A percentile compares a stretch with the other conserved stretches of the same genome.
These are phyloP conservation scores for Amblyopsis hoosieri DNA, from an alignment of 2,797 vertebrate genomes.

Conservation along the genomic window DNA sequence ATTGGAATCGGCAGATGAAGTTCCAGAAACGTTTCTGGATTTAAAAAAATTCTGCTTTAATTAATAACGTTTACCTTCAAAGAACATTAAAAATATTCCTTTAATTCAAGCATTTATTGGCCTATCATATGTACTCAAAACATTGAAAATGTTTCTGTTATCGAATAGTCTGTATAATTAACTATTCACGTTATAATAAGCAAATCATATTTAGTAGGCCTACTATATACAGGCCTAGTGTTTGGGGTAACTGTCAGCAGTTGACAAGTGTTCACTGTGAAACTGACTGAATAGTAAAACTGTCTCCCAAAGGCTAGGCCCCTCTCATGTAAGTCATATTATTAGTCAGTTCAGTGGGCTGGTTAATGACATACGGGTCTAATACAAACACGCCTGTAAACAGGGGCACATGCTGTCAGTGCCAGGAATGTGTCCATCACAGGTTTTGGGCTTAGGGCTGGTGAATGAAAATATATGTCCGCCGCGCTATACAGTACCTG, in stretches of 20 bases:
- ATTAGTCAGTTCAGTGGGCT: constrained; percentile 77
- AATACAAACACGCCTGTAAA: constrained; percentile 74
- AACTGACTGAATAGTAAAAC: constrained; percentile 46
- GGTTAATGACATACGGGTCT: constrained; percentile 74
- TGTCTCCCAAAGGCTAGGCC: constrained; percentile 48
- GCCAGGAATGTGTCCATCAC: constrained; percentile 65
- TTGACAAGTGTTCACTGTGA: constrained; percentile 43
- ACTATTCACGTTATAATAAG: constrained; percentile 19
- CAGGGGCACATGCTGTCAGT: constrained; percentile 53
- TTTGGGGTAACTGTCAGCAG: constrained; percentile 18
- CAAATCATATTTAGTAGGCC: constrained; percentile 28
- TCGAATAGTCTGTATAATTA: background rate
- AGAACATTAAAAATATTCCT: constrained; percentile 1
- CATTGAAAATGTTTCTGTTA: no score
- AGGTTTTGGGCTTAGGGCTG: constrained; percentile 29
- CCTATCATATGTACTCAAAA: no score
- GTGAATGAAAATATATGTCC: no score
- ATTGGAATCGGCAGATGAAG: background rate
- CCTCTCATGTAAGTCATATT: constrained; percentile 70
- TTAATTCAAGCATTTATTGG: no score
- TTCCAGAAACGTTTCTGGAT: no score
- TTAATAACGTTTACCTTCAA: constrained; percentile 4
- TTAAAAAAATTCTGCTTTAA: constrained; percentile 3
- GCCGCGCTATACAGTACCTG: no score
- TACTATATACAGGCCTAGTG: constrained; percentile 33